Base-by-base conservation (phyloP, 1,140 invertebrate genomes). In the Tetramorium alpestre region DNA sequence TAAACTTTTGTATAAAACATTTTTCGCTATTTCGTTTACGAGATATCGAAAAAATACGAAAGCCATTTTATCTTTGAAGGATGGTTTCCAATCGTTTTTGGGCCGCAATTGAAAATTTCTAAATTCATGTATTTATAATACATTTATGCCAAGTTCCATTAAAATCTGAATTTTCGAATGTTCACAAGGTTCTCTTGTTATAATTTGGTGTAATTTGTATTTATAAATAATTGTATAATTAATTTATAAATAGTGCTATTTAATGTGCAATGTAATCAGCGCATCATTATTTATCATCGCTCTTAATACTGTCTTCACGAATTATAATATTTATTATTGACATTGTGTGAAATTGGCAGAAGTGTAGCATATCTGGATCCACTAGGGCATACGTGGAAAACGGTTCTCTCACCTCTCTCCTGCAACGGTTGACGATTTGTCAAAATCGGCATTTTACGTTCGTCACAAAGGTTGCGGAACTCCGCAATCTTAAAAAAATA, bases 401-500 rank as follows among this genome's bases (percentile, higher is more conserved):
- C 88, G 16, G 93, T 92, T 28, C 95, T 89, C n/a, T 93, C 86
- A 25, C 87, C 47, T 25, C 47, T 76, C 1, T 94, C 91, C 89
- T 95, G 92, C 11, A 96, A 64, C 2, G 92, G 92, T 4, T 95
- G 94, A 70, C 91, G 93, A 90, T 96, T 96, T 1, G 92, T 58
- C 10, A 94, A 69, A 65, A 95, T 94, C 0, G 95, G 94, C 67
- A 93, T 88, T 54, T 93, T 92, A 91, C 93, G 95, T 22, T 93
- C 90, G 58, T 95, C 84, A 89, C 93, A 93, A 3, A 96, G 69
- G 33, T 92, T 95, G 6, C 95, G 94, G 86, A 96, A 96, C 89
- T 94, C 91, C 78, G 92, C 93, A 86, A 96, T 93, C 97, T 91
- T 96, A 95, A 76, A 96, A 96, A 90, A 80, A 95, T 56, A 2